Conservation (phyloP, 2,797 vertebrate species). For the Eupleurogrammus muticus region DNA sequence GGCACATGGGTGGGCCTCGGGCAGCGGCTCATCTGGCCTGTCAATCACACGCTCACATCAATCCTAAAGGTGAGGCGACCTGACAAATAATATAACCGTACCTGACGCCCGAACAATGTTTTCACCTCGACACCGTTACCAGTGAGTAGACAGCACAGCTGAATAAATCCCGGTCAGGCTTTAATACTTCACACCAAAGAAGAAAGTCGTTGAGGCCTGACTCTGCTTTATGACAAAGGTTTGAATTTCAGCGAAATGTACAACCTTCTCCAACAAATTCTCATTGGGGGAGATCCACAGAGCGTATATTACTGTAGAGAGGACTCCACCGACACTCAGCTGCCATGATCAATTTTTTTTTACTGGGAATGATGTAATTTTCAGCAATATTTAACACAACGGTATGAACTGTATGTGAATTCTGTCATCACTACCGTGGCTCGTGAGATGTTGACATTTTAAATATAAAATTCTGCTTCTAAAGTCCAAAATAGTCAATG, state of each 20-base stretch:
- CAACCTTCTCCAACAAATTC: background rate
- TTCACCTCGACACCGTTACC: background rate
- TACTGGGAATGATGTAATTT: background rate
- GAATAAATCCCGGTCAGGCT: background rate
- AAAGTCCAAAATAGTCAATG: no score
- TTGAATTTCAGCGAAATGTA: background rate
- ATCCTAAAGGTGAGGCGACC: background rate
- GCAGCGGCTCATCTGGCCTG: conserved; percentile 6
- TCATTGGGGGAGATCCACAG: background rate
- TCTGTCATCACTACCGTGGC: background rate
- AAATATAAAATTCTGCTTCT: no score
- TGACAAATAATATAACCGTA: background rate
- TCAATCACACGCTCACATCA: conserved; percentile 4
- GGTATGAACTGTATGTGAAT: background rate
- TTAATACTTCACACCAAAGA: background rate
- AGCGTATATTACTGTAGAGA: background rate
- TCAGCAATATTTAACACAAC: background rate
- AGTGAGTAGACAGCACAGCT: background rate
- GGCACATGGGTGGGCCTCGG: conserved; percentile 19
- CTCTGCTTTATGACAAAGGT: background rate
- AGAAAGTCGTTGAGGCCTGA: background rate
- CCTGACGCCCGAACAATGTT: background rate
- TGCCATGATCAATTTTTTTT: background rate
- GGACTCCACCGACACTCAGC: background rate
- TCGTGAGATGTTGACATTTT: background rate